phyloP scores from a whole-genome alignment of 2,888 invertebrate species.

The Meliscaeva auricollis region DNA sequence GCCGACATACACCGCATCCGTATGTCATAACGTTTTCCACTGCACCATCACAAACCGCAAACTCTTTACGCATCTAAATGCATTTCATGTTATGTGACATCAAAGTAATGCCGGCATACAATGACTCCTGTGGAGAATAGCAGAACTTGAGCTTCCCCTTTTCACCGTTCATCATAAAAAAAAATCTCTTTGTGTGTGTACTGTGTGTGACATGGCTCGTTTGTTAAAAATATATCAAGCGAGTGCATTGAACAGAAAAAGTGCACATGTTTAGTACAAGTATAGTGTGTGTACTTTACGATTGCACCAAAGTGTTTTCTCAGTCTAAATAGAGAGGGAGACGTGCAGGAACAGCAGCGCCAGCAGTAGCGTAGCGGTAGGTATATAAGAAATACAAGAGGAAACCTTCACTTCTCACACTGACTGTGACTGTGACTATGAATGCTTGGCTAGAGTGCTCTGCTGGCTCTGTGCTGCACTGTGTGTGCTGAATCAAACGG shows the following conservation, averaged over 20 bases:
- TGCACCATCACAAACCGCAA: neutral
- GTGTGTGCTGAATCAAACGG: slow-evolving; percentile 53
- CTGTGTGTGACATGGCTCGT: slow-evolving; percentile 23
- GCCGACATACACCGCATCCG: neutral
- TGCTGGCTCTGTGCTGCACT: neutral
- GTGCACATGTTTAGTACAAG: slow-evolving; percentile 46
- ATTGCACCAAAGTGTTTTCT: slow-evolving; percentile 33
- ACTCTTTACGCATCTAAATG: slow-evolving; percentile 57
- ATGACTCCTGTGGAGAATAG: slow-evolving; percentile 27
- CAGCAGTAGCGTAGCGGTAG: neutral
- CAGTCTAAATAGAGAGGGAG: slow-evolving; percentile 30
- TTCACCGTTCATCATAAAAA: too few relatives aligned
- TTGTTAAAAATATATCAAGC: slow-evolving; percentile 20
- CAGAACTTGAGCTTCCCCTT: neutral
- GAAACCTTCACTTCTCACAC: slow-evolving; percentile 13
- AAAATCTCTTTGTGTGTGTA: too few relatives aligned
- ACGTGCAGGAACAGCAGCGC: neutral
- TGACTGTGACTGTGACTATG: neutral
- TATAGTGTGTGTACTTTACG: slow-evolving; percentile 43
- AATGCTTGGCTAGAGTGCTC: neutral
- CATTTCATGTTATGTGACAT: slow-evolving; percentile 49
- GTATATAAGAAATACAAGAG: neutral
- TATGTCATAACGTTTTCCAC: slow-evolving; percentile 8
- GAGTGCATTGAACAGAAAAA: slow-evolving; percentile 64
- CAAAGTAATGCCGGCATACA: slow-evolving; percentile 53